Conservation (phyloP, 2,888 invertebrate species). For the Sesia bembeciformis region DNA sequence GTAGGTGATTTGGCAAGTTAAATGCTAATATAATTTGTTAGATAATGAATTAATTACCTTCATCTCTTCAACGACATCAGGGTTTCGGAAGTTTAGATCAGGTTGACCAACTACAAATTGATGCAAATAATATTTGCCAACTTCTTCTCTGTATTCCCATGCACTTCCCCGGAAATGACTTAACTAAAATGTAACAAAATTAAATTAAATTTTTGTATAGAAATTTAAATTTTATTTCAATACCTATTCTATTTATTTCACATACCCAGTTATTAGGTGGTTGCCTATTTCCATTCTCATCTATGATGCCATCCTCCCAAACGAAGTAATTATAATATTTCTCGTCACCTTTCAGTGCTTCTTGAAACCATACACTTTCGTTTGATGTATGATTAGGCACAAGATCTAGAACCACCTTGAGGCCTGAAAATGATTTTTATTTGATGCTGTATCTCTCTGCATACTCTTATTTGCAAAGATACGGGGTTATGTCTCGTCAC, state of each 20-base stretch:
- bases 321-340: constrained; percentile 83
- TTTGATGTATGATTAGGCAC: constrained; percentile 86
- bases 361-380: constrained; percentile 88
- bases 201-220: too few species aligned
- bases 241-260: not conserved
- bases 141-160: constrained; percentile 80
- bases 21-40: too few species aligned
- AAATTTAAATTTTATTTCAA: too few species aligned
- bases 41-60: constrained; percentile 30
- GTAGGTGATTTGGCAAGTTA: too few species aligned
- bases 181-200: constrained; percentile 22
- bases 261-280: constrained; percentile 85
- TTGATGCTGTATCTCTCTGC: too few species aligned
- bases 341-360: constrained; percentile 76
- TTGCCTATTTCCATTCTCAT: constrained; percentile 50
- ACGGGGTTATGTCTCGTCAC: too few species aligned
- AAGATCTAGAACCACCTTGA: constrained; percentile 77
- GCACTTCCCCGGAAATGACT: constrained; percentile 79
- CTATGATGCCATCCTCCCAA: constrained; percentile 77
- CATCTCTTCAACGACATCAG: constrained; percentile 75
- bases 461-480: too few species aligned
- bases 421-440: constrained; percentile 24
- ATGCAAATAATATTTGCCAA: constrained; percentile 82
- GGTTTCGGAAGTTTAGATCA: constrained; percentile 83
- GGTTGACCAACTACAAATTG: constrained; percentile 81